Base-by-base conservation (phyloP, 1,140 invertebrate genomes). In the Steinernema khuongi region DNA sequence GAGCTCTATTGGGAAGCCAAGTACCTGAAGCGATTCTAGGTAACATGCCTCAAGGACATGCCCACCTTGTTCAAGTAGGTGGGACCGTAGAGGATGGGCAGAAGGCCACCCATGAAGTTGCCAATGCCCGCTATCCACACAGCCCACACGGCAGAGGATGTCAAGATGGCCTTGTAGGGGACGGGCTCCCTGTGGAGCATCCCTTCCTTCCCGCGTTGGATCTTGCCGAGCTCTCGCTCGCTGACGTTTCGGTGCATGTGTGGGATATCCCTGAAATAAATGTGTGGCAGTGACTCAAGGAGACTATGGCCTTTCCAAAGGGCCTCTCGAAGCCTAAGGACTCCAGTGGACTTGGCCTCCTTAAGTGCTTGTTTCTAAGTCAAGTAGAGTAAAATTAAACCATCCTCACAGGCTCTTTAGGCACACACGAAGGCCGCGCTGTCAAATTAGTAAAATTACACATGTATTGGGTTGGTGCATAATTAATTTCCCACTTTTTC, bases 1-100 rank as follows among this genome's bases (percentile, higher is more conserved):
- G n/a, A 66, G 31, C 67, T 72, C 72, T 7, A 73, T 41, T 1
- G 74, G n/a, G 26, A 75, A 75, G 36, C 74, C 74, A 71, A 75
- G 67, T 29, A 11, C 50, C 50, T 60, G 50, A 7, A 60, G 26
- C 4, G 4, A n/a, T n/a, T n/a, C n/a, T n/a, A n/a, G n/a, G n/a
- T n/a, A n/a, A n/a, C n/a, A n/a, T n/a, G n/a, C n/a, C n/a, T n/a
- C n/a, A n/a, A n/a, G n/a, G n/a, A n/a, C n/a, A n/a, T n/a, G n/a
- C n/a, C n/a, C n/a, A 75, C 74, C 36, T 75, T 75, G 36, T 75
- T 75, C 31, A 75, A 28, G 36, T 75, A 75, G n/a, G 74, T 75
- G 11, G 74, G 74, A 4, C 66, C 36, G 74, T 72, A 74, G n/a
- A 71, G 74, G 50, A 75, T 75, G 0, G 60, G 68, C 41, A 73